phyloP scores from a whole-genome alignment of 2,113 vertebrate genomes.

The Garra rufa region DNA sequence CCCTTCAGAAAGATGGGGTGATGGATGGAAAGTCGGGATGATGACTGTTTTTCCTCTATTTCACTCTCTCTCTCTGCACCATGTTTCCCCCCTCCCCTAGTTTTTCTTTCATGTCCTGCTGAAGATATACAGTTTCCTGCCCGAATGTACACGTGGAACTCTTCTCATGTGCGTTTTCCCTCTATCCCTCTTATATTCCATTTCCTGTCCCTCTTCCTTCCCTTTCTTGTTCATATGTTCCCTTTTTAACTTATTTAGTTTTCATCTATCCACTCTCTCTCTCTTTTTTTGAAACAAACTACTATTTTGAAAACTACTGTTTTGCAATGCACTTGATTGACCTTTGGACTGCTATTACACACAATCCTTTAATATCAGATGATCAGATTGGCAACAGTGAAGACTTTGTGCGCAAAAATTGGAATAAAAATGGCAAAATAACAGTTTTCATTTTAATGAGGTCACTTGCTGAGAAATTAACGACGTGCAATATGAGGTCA shows the following conservation, averaged over 20 bases:
- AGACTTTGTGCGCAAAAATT: neutral
- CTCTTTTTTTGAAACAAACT: neutral
- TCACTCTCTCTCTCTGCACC: neutral
- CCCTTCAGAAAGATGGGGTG: neutral
- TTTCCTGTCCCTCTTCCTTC: neutral
- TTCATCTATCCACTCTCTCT: neutral
- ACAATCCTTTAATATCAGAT: neutral
- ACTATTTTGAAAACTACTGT: neutral
- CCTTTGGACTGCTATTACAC: neutral
- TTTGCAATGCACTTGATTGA: neutral
- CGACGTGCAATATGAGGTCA: neutral
- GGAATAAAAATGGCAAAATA: neutral
- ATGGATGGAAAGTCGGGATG: conserved; percentile 33
- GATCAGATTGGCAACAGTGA: neutral
- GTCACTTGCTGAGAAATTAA: neutral
- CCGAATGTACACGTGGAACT: conserved; percentile 29
- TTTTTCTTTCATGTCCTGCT: conserved; percentile 25
- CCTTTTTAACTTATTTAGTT: neutral
- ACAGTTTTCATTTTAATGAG: neutral
- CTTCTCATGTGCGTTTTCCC: conserved; percentile 10
- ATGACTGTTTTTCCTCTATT: conserved; percentile 5
- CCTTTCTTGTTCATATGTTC: neutral
- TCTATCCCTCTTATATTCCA: neutral
- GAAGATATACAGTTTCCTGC: conserved; percentile 45
- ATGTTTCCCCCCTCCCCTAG: neutral